Conservation (phyloP, 2,888 invertebrate species). For the Chymomyza fuscimana region DNA sequence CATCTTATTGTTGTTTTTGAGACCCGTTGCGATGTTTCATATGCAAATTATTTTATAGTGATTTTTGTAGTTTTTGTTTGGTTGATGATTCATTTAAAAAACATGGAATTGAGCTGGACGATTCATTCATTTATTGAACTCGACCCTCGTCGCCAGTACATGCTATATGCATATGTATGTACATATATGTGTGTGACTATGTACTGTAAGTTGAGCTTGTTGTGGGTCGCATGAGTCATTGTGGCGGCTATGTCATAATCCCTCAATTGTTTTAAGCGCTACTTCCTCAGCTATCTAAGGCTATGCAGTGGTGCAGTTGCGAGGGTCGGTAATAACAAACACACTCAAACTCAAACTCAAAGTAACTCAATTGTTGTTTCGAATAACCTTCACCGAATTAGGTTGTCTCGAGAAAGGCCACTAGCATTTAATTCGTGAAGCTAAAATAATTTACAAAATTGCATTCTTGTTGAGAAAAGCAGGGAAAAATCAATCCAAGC, state of each 20-base stretch:
- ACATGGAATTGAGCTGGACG: slow-evolving; percentile 60
- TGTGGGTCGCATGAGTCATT: slow-evolving; percentile 46
- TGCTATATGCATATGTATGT: neutral
- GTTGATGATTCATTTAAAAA: slow-evolving; percentile 55
- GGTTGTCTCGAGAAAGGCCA: no score
- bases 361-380: no score
- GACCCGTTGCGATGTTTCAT: slow-evolving; percentile 33
- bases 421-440: no score
- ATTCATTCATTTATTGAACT: slow-evolving; percentile 52
- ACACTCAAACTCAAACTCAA: no score
- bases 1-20: neutral
- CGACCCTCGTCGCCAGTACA: slow-evolving; percentile 45
- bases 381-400: no score
- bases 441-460: no score
- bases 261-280: neutral
- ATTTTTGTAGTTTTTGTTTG: slow-evolving; percentile 49
- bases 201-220: slow-evolving; percentile 47
- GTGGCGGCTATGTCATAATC: slow-evolving; percentile 17
- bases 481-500: no score
- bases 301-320: neutral
- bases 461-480: no score
- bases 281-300: neutral
- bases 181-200: slow-evolving; percentile 5
- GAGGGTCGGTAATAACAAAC: neutral
- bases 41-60: slow-evolving; percentile 42